phyloP scores from a whole-genome alignment of 2,113 vertebrate species.

The Xiphorhynchus elegans region DNA sequence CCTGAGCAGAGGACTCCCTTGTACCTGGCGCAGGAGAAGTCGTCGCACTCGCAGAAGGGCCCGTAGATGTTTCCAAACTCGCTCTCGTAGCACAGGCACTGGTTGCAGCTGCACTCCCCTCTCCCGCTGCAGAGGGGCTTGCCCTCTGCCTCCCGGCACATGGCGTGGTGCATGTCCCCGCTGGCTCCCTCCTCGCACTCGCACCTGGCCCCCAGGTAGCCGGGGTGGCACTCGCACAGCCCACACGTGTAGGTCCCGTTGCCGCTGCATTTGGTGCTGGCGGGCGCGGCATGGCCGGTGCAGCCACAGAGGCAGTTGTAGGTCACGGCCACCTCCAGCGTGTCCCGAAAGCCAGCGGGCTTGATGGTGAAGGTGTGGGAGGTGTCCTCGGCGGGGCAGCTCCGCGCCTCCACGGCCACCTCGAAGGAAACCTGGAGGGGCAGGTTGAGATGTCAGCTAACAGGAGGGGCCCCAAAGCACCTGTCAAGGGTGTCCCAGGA shows the following conservation, averaged over 20 bases:
- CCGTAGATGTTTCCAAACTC: constrained; percentile 98
- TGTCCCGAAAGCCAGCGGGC: constrained; percentile 93
- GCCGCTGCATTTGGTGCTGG: constrained; percentile 86
- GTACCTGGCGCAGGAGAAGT: constrained; percentile 96
- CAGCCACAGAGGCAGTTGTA: constrained; percentile 90
- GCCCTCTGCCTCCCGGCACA: constrained; percentile 89
- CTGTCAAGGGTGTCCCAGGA: fast-evolving
- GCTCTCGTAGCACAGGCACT: constrained; percentile 93
- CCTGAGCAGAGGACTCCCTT: constrained; percentile 96
- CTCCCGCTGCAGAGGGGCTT: constrained; percentile 93
- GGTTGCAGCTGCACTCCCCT: constrained; percentile 94
- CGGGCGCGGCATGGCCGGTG: constrained; percentile 44
- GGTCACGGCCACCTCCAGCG: constrained; percentile 82
- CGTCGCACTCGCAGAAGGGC: constrained; percentile 93
- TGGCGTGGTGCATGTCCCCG: constrained; percentile 74
- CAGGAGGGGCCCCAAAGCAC: fast-evolving
- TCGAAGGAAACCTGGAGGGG: constrained; percentile 85
- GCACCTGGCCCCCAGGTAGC: constrained; percentile 88
- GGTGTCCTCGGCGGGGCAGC: constrained; percentile 75
- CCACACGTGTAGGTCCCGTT: constrained; percentile 89
- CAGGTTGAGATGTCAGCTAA: not conserved
- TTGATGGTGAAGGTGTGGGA: constrained; percentile 86
- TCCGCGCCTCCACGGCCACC: constrained; percentile 85
- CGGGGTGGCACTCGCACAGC: constrained; percentile 83
- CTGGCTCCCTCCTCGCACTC: constrained; percentile 91